Evolutionary conservation across 1,140 invertebrate species (phyloP), one percentile per base, ranked within the genome.

Genomic region (Zophobas morio): DNA sequence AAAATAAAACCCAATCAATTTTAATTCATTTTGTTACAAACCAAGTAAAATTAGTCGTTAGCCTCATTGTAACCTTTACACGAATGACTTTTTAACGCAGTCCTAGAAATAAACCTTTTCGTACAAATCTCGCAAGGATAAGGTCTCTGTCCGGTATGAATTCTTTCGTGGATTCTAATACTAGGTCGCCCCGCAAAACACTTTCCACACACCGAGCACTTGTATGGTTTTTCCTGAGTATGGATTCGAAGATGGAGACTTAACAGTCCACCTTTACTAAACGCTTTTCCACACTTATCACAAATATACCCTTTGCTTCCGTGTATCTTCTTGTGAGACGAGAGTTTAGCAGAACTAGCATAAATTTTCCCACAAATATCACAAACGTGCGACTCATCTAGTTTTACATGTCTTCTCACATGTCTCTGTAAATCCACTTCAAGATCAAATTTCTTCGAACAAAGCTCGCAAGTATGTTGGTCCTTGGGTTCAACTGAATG

Each of bases 151-250:
- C 77, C 77, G 6, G 73, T 75, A 39, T 78, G 77, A 6, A 39
- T 33, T 39, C 74, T 70, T 33, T 71, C 60, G 37, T 78, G 77
- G 32, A 75, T 71, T 33, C 60, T 71, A 35, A 75, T 51, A 35
- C 49, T 57, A 5, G 54, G 34, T 6, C 91, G 91, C 82, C 94
- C 93, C 0, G 92, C 93, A 82, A 95, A 96, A 1, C 87, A 98
- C 98, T 0, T 91, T 74, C 89, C 87, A 79, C 88, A 89, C 20
- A 20, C 20, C 20, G 20, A 20, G 20, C 20, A n/a, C n/a, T 84
- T 66, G 70, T 87, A 88, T 0, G 88, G 88, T 73, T 84, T 87
- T 72, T 89, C 89, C 39, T 87, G 20, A 20, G 20, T 20, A 20
- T 20, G 20, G 20, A 20, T 20, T 20, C 20, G 20, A 20, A 20